A percentile compares a stretch with the other conserved stretches of the same genome.
Evolutionary conservation across 1,140 invertebrate species (phyloP).

Genomic region (Camponotus floridanus): DNA sequence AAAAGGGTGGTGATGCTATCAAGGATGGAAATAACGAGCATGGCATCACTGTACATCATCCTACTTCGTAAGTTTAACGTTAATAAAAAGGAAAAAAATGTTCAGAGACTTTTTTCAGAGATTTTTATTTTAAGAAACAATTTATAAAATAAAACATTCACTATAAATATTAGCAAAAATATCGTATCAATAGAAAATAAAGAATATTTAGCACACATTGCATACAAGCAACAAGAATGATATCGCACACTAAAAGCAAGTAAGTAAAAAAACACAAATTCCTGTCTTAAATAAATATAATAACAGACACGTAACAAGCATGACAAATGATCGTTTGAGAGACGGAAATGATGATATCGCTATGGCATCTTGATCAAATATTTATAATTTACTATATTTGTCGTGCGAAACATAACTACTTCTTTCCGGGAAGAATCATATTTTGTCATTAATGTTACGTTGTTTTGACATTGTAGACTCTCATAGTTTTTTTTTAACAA

Average conservation of each 20-base stretch:
- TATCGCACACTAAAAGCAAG: not conserved
- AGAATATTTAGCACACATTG: not conserved
- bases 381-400: slow-evolving; percentile 28
- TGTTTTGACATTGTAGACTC: not conserved
- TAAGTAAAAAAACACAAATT: not conserved
- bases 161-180: not conserved
- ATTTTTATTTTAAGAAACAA: not conserved
- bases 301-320: not conserved
- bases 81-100: not conserved
- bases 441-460: not conserved
- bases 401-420: not conserved
- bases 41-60: slow-evolving; percentile 84
- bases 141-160: not conserved
- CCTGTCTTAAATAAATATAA: not conserved
- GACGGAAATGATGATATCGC: slow-evolving; percentile 45
- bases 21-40: slow-evolving; percentile 78
- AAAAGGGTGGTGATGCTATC: slow-evolving; percentile 78
- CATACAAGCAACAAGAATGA: not conserved
- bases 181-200: not conserved
- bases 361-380: not conserved
- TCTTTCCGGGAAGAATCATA: slow-evolving; percentile 31
- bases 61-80: slow-evolving; percentile 86
- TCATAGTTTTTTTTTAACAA: not conserved
- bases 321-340: not conserved
- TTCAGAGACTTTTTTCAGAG: not conserved